Conservation (phyloP, 2,113 vertebrate species). For the Amphilophus citrinellus region DNA sequence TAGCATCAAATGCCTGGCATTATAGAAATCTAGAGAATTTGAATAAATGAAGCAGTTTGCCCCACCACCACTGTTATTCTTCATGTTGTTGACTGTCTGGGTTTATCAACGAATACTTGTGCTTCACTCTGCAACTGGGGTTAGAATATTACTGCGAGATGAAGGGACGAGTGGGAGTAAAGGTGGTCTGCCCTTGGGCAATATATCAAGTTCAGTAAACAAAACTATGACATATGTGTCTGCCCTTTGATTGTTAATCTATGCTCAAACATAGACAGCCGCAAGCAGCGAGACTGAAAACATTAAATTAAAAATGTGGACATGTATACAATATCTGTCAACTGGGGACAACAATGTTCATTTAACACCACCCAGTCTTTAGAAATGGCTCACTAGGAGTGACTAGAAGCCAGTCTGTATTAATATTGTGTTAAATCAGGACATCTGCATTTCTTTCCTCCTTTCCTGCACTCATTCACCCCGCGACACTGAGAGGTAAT, state of each 20-base stretch:
- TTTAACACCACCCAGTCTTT: neutral
- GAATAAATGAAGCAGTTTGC: neutral
- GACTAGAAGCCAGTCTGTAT: slow-evolving; percentile 4
- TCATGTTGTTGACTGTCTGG: slow-evolving; percentile 35
- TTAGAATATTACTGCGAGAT: neutral
- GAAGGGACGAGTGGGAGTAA: slow-evolving; percentile 9
- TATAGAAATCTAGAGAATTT: neutral
- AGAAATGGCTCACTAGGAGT: neutral
- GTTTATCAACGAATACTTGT: slow-evolving; percentile 40
- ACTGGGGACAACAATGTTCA: neutral
- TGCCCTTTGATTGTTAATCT: slow-evolving; percentile 1
- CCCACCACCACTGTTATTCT: neutral
- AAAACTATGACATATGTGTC: slow-evolving; percentile 21
- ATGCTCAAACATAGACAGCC: slow-evolving; percentile 28
- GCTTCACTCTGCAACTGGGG: slow-evolving; percentile 22
- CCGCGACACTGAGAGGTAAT: slow-evolving; percentile 44
- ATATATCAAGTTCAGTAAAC: slow-evolving; percentile 43
- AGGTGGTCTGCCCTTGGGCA: slow-evolving; percentile 53
- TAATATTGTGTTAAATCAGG: slow-evolving; percentile 39
- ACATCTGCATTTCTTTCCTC: slow-evolving; percentile 53
- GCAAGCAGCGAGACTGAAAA: slow-evolving; percentile 31
- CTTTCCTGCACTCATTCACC: slow-evolving; percentile 68
- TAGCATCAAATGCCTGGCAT: slow-evolving; percentile 12
- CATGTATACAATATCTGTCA: slow-evolving; percentile 18
- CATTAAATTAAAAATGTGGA: neutral